Conservation (phyloP, 1,140 invertebrate genomes). For the Zaprionus lachaisei region DNA sequence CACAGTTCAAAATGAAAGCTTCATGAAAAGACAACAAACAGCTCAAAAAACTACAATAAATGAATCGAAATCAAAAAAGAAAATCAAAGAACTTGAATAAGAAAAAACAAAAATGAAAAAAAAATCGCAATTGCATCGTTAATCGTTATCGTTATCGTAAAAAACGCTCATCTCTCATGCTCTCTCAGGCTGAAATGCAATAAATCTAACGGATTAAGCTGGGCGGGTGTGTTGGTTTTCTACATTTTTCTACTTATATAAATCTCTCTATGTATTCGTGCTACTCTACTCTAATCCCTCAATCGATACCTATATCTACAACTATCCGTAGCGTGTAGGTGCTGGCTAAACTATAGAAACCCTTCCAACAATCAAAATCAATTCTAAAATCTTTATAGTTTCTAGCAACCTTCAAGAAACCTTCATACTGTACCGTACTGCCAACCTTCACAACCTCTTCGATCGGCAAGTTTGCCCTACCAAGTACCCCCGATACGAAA, state of each 20-base stretch:
- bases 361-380: constrained; percentile 43
- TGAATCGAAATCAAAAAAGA: constrained; percentile 63
- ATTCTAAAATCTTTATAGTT: constrained; percentile 54
- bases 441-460: constrained; percentile 46
- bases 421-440: background rate
- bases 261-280: constrained; percentile 27
- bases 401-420: constrained; percentile 50
- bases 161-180: constrained; percentile 58
- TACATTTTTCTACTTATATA: constrained; percentile 39
- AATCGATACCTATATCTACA: constrained; percentile 28
- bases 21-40: constrained; percentile 48
- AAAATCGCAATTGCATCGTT: constrained; percentile 28
- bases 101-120: constrained; percentile 32
- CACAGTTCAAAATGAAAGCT: constrained; percentile 49
- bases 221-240: constrained; percentile 73
- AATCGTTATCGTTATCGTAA: constrained; percentile 46
- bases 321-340: constrained; percentile 40
- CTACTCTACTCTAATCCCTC: constrained; percentile 33
- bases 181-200: constrained; percentile 44
- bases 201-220: constrained; percentile 51
- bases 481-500: constrained; percentile 20
- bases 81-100: constrained; percentile 40
- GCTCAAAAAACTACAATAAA: constrained; percentile 36
- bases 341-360: constrained; percentile 23
- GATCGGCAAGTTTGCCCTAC: constrained; percentile 44